A percentile compares a stretch with the other conserved stretches of the same genome.
phyloP scores from a whole-genome alignment of 2,888 invertebrate genomes.

The Erannis defoliaria region DNA sequence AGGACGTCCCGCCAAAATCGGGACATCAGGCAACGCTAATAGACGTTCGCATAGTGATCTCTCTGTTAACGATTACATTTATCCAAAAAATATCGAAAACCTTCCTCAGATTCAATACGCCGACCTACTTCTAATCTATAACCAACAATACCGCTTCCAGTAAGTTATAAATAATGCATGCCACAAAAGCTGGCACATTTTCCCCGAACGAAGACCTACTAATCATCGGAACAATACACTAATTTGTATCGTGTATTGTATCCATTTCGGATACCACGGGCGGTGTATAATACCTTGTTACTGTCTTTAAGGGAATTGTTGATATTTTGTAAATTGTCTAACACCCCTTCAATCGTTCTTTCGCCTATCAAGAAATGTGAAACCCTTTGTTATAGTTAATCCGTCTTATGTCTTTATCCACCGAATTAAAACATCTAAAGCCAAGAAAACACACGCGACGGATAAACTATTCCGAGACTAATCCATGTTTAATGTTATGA shows the following conservation, averaged over 20 bases:
- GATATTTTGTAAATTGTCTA: constrained; percentile 2
- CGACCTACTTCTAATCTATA: neutral
- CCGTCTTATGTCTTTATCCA: too few relatives aligned
- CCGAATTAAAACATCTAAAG: too few relatives aligned
- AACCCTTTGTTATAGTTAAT: too few relatives aligned
- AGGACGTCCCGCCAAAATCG: too few relatives aligned
- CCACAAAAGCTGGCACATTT: constrained; percentile 23
- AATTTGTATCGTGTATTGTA: constrained; percentile 22
- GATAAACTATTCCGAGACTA: too few relatives aligned
- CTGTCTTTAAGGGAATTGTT: neutral
- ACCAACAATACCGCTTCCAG: constrained; percentile 14
- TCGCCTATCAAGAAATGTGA: too few relatives aligned
- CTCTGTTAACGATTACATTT: neutral
- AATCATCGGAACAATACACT: constrained; percentile 27
- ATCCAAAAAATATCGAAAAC: neutral
- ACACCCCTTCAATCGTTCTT: too few relatives aligned
- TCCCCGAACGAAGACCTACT: constrained; percentile 20
- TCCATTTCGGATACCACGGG: constrained; percentile 11
- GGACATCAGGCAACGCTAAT: too few relatives aligned
- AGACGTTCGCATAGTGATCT: neutral
- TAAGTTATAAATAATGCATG: constrained; percentile 9
- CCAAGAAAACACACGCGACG: too few relatives aligned
- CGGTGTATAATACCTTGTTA: constrained; percentile 6
- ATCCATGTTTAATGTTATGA: too few relatives aligned
- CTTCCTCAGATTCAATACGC: neutral